Evolutionary conservation across 2,888 invertebrate genomes (phyloP).

Genomic region (Blera fallax): DNA sequence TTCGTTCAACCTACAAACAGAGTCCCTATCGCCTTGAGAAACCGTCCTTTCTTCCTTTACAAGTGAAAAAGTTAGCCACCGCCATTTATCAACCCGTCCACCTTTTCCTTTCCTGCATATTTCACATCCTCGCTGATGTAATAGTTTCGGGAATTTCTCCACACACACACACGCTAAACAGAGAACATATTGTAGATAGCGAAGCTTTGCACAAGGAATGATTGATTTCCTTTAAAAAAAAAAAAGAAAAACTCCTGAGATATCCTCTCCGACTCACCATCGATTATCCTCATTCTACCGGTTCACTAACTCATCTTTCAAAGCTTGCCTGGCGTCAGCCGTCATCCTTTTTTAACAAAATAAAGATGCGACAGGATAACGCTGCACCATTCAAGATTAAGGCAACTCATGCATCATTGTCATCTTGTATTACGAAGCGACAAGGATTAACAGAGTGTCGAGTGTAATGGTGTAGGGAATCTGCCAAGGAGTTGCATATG

Average conservation of each 20-base stretch:
- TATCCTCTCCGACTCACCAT: background rate
- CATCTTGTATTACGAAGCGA: slow-evolving; percentile 42
- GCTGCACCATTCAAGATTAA: background rate
- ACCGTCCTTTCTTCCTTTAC: no score
- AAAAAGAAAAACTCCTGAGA: background rate
- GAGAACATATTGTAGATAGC: background rate
- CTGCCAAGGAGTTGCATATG: slow-evolving; percentile 17
- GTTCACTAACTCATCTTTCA: background rate
- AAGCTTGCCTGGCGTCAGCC: background rate
- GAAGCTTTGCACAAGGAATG: slow-evolving; percentile 32
- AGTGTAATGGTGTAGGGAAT: slow-evolving; percentile 23
- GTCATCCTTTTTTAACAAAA: background rate
- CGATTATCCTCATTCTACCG: slow-evolving; percentile 10
- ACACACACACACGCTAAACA: no score
- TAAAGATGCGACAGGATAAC: slow-evolving; percentile 15
- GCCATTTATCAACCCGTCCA: background rate
- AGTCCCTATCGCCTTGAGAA: no score
- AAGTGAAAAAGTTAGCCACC: background rate
- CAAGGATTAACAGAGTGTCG: slow-evolving; percentile 29
- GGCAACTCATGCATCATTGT: slow-evolving; percentile 62
- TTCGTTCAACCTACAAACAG: no score
- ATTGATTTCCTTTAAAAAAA: slow-evolving; percentile 55
- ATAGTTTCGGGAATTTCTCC: background rate
- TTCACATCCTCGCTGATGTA: background rate
- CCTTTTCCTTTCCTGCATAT: no score